phyloP scores from a whole-genome alignment of 2,113 vertebrate species.

The Dasyurus viverrinus region DNA sequence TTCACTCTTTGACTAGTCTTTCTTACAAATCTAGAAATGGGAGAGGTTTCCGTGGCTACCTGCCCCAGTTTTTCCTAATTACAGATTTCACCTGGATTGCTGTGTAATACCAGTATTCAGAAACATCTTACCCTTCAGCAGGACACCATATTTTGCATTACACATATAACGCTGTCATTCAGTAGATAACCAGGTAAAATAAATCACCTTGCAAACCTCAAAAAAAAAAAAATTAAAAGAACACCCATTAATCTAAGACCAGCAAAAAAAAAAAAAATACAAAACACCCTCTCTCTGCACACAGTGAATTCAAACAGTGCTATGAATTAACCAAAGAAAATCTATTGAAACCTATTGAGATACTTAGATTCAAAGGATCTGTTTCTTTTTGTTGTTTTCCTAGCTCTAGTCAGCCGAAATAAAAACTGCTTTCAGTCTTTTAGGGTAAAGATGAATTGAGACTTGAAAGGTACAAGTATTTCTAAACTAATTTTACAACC shows the following conservation, averaged over 20 bases:
- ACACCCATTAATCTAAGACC: conserved; percentile 37
- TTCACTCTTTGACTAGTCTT: conserved; percentile 40
- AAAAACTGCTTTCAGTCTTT: conserved; percentile 39
- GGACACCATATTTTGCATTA: conserved; percentile 13
- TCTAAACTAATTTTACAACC: conserved; percentile 55
- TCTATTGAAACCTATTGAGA: conserved; percentile 52
- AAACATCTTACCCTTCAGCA: not conserved
- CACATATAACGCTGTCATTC: conserved; percentile 29
- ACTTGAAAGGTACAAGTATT: conserved; percentile 51
- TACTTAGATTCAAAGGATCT: conserved; percentile 42
- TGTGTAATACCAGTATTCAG: conserved; percentile 5
- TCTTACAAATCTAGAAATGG: conserved; percentile 62
- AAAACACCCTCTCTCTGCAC: not conserved
- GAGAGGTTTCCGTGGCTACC: conserved; percentile 69
- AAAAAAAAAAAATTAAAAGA: conserved; percentile 38
- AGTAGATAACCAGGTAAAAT: conserved; percentile 50
- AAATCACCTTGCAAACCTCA: conserved; percentile 43
- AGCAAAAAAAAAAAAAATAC: not conserved
- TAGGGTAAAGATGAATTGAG: conserved; percentile 34
- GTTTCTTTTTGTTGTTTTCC: conserved; percentile 54
- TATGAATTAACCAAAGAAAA: conserved; percentile 57
- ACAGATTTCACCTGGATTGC: conserved; percentile 68
- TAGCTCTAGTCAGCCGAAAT: conserved; percentile 24
- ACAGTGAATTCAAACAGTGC: conserved; percentile 45
- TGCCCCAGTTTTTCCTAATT: conserved; percentile 71